A percentile compares a stretch with the other conserved stretches of the same genome.
These are phyloP conservation scores for Enteromius unitaeniatus DNA, from an alignment of 2,797 vertebrate species.

Conservation along the genomic window DNA sequence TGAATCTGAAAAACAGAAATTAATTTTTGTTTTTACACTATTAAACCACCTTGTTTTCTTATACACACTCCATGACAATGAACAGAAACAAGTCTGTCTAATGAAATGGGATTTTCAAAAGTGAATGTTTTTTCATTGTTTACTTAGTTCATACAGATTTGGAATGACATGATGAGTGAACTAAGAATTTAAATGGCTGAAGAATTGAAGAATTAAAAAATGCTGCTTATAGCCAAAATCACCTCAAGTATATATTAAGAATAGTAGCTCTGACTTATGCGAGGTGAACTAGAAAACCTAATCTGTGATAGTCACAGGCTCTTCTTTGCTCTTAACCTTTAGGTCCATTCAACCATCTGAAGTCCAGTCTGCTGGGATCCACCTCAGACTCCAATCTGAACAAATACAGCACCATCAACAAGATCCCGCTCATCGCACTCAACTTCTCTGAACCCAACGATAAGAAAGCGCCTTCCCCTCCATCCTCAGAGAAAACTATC, in stretches of 20 bases:
- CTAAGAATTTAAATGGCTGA: neutral
- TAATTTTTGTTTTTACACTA: neutral
- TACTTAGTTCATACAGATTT: neutral
- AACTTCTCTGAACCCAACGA: conserved; percentile 94
- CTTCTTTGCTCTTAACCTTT: conserved; percentile 39
- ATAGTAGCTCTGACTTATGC: too few species aligned
- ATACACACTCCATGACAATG: neutral
- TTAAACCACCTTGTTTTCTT: neutral
- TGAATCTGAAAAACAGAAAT: neutral
- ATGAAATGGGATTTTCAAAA: neutral
- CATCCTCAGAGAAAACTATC: conserved; percentile 94
- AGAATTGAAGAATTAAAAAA: neutral
- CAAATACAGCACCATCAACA: conserved; percentile 99
- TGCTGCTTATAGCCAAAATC: neutral
- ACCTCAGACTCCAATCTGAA: conserved; percentile 99
- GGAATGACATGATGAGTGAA: neutral
- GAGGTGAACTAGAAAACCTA: neutral
- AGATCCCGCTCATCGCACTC: conserved; percentile 96
- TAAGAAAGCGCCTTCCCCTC: conserved; percentile 93
- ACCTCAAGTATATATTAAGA: neutral
- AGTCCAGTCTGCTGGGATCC: conserved; percentile 95
- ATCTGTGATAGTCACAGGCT: neutral
- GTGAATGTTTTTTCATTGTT: neutral
- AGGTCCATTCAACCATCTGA: conserved; percentile 98
- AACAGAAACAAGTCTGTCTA: neutral